Evolutionary conservation across 2,888 invertebrate genomes (phyloP), one percentile per base, ranked within the genome.

Genomic region (Phania funesta): DNA sequence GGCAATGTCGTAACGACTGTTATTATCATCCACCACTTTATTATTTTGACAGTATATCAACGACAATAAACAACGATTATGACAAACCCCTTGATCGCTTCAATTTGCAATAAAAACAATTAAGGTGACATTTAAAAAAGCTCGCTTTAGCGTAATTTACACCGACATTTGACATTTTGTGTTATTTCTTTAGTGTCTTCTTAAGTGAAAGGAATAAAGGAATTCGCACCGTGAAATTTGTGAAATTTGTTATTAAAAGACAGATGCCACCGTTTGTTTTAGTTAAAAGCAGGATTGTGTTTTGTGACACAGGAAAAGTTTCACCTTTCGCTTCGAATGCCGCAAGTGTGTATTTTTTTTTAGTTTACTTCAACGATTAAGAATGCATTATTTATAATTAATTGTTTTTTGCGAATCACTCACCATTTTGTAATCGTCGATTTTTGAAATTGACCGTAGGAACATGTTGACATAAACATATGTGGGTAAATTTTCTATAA

Each of bases 341-440:
- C 50, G 58, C 56, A 9, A n/a, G n/a, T n/a, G 58, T 58, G 54
- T 44, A 41, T 44, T 7, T 9, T 44, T 41, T 2, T 4, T n/a
- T 41, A 35, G 35, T 35, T 2, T 13, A 35, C 41, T 1, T 4
- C n/a, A 44, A 44, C 41, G 11, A 16, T 44, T 44, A 44, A 44
- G 3, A 18, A 7, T 16, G n/a, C 16, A 1, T 44, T 35, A 11
- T 41, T 44, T 44, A 44, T 18, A n/a, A n/a, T 16, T 7, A 44
- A 7, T 24, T 46, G 35, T 22, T 38, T 41, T 41, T 48, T 44
- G 48, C 84, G 80, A 86, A 35, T 71, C 64, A 82, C 97, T 97
- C 95, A 98, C 98, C 98, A 98, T 98, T 94, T 97, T 97, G 93
- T 97, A 97, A 95, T 98, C 98, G 93, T 98, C 97, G 93, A 98